Conservation (phyloP, 2,888 invertebrate genomes). For the Serrognathus titanus region DNA sequence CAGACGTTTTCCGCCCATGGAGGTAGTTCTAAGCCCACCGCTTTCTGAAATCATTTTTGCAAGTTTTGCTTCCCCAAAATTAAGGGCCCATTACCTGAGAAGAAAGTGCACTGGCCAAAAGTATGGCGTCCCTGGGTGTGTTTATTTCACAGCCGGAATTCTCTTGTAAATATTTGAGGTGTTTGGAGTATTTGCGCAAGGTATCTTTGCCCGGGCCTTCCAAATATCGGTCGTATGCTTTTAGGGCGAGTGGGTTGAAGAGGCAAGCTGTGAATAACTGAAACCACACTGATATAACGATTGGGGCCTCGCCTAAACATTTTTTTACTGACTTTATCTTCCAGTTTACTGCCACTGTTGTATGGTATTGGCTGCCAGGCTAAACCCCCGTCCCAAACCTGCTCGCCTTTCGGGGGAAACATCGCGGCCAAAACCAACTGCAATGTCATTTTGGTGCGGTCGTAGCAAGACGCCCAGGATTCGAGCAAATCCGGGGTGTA, state of each 20-base stretch:
- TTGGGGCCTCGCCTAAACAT: too few relatives aligned
- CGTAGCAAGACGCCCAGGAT: constrained; percentile 3
- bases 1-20: constrained; percentile 9
- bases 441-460: constrained; percentile 11
- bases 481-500: constrained; percentile 61
- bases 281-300: too few relatives aligned
- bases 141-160: not conserved
- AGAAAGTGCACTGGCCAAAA: too few relatives aligned
- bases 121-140: not conserved
- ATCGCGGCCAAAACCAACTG: constrained; percentile 12
- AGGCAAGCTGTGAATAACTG: too few relatives aligned
- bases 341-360: not conserved
- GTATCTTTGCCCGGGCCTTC: not conserved
- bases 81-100: too few relatives aligned
- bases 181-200: not conserved
- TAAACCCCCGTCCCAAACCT: constrained; percentile 4
- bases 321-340: constrained; percentile 2
- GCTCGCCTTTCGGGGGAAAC: constrained; percentile 8
- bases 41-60: too few relatives aligned
- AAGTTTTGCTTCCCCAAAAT: too few relatives aligned
- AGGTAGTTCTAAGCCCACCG: constrained; percentile 7
- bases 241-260: too few relatives aligned
- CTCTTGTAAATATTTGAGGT: not conserved
- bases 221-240: too few relatives aligned
- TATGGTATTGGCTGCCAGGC: constrained; percentile 15